Percentiles rank a stretch among this genome's conserved stretches.
Conservation (phyloP, 2,113 vertebrate genomes). For the Hipposideros armiger region DNA sequence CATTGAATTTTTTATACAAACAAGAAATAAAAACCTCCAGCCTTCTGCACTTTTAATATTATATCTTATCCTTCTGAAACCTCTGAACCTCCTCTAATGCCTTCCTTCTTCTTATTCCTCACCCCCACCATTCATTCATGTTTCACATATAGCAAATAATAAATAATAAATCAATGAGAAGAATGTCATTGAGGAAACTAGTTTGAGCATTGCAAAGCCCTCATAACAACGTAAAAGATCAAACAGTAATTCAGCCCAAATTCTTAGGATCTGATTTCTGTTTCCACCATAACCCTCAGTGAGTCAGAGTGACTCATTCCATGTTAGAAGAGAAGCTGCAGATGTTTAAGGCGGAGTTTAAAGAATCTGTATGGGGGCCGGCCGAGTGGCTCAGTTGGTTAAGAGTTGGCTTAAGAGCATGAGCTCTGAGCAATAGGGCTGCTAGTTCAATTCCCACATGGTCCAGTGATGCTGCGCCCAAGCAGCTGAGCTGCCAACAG, state of each 20-base stretch:
- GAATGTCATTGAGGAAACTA: not conserved
- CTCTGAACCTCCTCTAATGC: not conserved
- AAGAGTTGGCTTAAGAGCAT: too few relatives aligned
- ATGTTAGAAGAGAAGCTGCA: not conserved
- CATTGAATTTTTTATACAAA: not conserved
- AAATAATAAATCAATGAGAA: not conserved
- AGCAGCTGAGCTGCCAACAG: too few relatives aligned
- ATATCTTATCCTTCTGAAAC: not conserved
- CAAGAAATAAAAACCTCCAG: slow-evolving; percentile 17
- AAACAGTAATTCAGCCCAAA: slow-evolving; percentile 32
- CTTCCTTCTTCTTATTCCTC: not conserved
- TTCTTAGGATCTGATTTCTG: slow-evolving; percentile 57
- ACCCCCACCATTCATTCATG: not conserved
- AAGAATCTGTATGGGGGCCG: slow-evolving; percentile 13
- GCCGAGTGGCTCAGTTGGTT: too few relatives aligned
- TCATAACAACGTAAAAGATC: slow-evolving; percentile 12
- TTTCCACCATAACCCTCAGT: slow-evolving; percentile 45
- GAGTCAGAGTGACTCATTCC: slow-evolving; percentile 75
- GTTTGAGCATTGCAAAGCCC: slow-evolving; percentile 17
- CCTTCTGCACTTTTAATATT: slow-evolving; percentile 14
- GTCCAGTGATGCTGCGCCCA: too few relatives aligned
- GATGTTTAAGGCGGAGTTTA: slow-evolving; percentile 54
- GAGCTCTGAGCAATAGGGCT: too few relatives aligned
- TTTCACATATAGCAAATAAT: not conserved
- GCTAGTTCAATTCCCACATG: too few relatives aligned